phyloP scores from a whole-genome alignment of 2,113 vertebrate genomes.

The Diadophis punctatus region DNA sequence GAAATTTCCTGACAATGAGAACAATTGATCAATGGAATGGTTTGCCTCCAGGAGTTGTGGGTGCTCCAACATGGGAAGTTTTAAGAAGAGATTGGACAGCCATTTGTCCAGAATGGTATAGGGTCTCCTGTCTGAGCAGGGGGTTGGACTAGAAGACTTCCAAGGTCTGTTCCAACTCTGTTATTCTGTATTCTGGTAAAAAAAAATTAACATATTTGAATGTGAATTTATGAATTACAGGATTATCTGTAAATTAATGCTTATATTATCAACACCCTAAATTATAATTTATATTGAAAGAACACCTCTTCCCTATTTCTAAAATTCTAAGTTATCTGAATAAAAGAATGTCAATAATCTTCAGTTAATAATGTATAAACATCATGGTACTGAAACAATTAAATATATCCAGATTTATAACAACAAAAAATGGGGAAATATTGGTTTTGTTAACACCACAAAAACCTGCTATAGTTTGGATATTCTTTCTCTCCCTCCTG shows the following conservation, averaged over 20 bases:
- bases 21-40: background rate
- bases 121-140: background rate
- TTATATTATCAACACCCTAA: background rate
- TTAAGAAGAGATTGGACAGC: background rate
- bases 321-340: background rate
- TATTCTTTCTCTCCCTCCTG: background rate
- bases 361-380: background rate
- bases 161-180: background rate
- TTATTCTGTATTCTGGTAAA: background rate
- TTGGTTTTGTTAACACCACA: background rate
- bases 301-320: background rate
- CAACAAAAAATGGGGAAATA: background rate
- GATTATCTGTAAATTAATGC: background rate
- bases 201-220: background rate
- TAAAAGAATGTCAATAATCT: background rate
- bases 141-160: background rate
- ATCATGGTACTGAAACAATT: background rate
- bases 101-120: background rate
- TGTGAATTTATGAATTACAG: background rate
- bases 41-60: background rate
- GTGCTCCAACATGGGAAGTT: too few species aligned
- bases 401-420: background rate
- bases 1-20: background rate
- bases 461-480: background rate
- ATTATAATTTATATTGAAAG: background rate